Conservation (phyloP, 2,888 invertebrate genomes). For the Orthosia gracilis region DNA sequence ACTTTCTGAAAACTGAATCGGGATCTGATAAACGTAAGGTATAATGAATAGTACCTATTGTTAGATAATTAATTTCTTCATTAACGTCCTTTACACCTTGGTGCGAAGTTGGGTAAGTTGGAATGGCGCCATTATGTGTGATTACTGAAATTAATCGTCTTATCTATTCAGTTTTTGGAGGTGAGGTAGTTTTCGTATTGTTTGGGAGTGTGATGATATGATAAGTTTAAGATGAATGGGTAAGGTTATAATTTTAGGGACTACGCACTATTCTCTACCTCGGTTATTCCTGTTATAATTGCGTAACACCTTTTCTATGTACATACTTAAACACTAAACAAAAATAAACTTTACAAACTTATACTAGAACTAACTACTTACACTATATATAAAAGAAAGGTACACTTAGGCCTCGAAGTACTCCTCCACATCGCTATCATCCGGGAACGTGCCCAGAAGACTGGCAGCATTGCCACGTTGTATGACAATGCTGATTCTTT, state of each 20-base stretch:
- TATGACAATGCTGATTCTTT: too few species aligned
- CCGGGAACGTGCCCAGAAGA: too few species aligned
- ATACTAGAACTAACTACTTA: too few species aligned
- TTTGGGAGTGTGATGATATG: constrained; percentile 32
- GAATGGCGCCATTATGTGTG: constrained; percentile 67
- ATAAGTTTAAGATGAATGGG: constrained; percentile 26
- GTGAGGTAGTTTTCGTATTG: constrained; percentile 38
- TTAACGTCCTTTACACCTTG: constrained; percentile 80
- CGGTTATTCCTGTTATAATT: too few species aligned
- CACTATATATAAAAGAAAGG: too few species aligned
- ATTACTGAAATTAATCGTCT: constrained; percentile 65
- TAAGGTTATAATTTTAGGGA: background rate
- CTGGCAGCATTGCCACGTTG: too few species aligned
- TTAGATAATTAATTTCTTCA: constrained; percentile 87
- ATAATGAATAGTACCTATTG: constrained; percentile 82
- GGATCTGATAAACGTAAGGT: constrained; percentile 79
- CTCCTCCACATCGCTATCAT: too few species aligned
- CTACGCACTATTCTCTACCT: background rate
- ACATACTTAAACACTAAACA: too few species aligned
- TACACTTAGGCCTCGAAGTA: too few species aligned
- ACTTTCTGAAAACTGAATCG: constrained; percentile 76
- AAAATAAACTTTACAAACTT: too few species aligned
- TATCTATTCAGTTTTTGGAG: constrained; percentile 54
- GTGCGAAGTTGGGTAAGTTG: constrained; percentile 25
- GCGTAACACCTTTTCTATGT: too few species aligned